Conservation (phyloP, 2,797 vertebrate genomes). For the Eulemur mongoz region DNA sequence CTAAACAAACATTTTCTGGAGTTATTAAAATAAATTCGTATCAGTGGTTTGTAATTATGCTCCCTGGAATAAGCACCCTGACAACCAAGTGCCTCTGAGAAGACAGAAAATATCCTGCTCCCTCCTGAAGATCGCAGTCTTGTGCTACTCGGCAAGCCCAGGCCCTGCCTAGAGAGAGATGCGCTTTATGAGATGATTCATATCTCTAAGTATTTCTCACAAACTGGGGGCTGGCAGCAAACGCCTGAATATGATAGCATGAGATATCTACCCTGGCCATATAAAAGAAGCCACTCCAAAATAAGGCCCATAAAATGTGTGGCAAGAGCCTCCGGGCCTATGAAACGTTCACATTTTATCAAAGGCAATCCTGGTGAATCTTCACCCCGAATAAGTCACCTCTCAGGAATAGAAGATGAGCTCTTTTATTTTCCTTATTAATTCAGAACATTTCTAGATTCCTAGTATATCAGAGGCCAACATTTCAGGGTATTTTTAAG, state of each 20-base stretch:
- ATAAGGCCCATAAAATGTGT: not conserved
- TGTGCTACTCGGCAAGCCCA: not conserved
- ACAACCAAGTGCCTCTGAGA: not conserved
- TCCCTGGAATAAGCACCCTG: not conserved
- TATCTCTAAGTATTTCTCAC: conserved; percentile 35
- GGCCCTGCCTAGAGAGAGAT: not conserved
- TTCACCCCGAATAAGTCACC: not conserved
- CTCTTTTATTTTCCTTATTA: conserved; percentile 34
- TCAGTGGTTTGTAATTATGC: conserved; percentile 40
- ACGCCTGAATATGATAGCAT: not conserved
- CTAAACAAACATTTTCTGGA: conserved; percentile 66
- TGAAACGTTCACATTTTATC: conserved; percentile 9
- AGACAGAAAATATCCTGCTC: not conserved
- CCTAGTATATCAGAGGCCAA: not conserved
- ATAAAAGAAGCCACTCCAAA: conserved; percentile 43
- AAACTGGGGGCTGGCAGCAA: not conserved
- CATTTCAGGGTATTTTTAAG: conserved; percentile 20
- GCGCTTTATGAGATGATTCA: not conserved
- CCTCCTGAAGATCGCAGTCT: not conserved
- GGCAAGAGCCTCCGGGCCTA: not conserved
- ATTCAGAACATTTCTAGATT: not conserved
- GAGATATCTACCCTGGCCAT: conserved; percentile 1
- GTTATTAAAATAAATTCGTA: conserved; percentile 63
- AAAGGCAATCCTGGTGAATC: not conserved
- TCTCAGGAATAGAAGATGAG: not conserved